Percentiles rank a stretch among this genome's conserved stretches.
Evolutionary conservation across 1,140 invertebrate genomes (phyloP).

Genomic region (Drosophila parvula): DNA sequence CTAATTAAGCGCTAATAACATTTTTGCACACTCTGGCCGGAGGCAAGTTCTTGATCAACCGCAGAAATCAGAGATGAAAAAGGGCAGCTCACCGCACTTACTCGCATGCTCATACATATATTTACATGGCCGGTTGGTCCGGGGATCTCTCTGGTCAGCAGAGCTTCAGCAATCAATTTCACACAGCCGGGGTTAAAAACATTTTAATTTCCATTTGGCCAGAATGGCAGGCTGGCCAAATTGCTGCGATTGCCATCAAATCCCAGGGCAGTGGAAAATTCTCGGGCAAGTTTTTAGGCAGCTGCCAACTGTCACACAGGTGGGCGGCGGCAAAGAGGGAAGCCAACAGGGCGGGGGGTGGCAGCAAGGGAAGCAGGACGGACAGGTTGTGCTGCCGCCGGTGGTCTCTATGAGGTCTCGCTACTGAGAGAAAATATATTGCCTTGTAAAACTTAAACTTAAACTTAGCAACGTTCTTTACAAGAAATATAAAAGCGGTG

Average conservation of each 20-base stretch:
- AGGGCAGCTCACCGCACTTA: not conserved
- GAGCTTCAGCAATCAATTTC: slow-evolving; percentile 53
- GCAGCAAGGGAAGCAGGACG: slow-evolving; percentile 14
- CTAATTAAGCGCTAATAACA: slow-evolving; percentile 81
- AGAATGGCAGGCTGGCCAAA: slow-evolving; percentile 64
- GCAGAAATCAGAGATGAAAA: slow-evolving; percentile 22
- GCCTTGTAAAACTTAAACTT: too few relatives aligned
- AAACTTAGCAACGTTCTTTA: too few relatives aligned
- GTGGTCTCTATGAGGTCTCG: slow-evolving; percentile 27
- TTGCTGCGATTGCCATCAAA: slow-evolving; percentile 72
- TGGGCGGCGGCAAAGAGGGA: slow-evolving; percentile 29
- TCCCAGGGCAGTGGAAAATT: slow-evolving; percentile 65
- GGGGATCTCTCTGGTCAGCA: not conserved
- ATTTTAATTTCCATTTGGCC: slow-evolving; percentile 78
- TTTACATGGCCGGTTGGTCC: not conserved
- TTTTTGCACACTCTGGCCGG: slow-evolving; percentile 60
- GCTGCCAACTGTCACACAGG: slow-evolving; percentile 75
- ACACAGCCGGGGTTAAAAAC: slow-evolving; percentile 52
- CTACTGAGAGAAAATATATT: not conserved
- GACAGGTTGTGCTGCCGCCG: slow-evolving; percentile 46
- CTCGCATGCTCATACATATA: not conserved
- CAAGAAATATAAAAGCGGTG: too few relatives aligned
- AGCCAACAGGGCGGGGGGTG: not conserved
- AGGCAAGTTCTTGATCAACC: slow-evolving; percentile 52
- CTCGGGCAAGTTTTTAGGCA: slow-evolving; percentile 71